phyloP scores from a whole-genome alignment of 2,888 invertebrate species.

The Leptopterna dolabrata region DNA sequence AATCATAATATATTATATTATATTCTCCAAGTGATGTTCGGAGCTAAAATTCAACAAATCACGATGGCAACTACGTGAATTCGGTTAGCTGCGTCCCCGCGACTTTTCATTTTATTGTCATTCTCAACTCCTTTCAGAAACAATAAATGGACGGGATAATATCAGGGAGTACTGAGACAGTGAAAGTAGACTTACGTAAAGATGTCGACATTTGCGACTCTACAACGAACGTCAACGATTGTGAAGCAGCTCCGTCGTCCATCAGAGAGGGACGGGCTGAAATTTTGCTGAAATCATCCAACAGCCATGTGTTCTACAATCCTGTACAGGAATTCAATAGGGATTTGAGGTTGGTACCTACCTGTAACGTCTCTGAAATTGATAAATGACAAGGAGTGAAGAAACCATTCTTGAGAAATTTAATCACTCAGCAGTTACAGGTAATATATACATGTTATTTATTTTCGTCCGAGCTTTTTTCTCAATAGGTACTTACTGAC shows the following conservation, averaged over 20 bases:
- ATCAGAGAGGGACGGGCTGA: constrained; percentile 56
- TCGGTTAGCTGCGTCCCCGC: no score
- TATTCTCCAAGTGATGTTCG: no score
- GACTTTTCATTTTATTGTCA: no score
- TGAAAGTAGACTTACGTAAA: not conserved
- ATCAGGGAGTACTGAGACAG: not conserved
- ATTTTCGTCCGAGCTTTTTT: no score
- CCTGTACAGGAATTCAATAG: constrained; percentile 98
- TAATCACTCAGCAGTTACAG: no score
- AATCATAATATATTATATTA: no score
- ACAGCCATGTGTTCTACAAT: constrained; percentile 87
- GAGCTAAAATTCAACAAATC: no score
- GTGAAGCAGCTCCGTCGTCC: not conserved
- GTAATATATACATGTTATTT: no score
- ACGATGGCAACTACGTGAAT: no score
- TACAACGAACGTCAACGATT: not conserved
- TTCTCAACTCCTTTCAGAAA: not conserved
- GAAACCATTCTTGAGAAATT: no score
- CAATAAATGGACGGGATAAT: not conserved
- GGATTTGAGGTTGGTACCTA: constrained; percentile 77
- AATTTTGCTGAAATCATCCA: constrained; percentile 39
- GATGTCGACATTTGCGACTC: constrained; percentile 15
- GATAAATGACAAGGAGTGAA: no score
- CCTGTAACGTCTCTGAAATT: not conserved
- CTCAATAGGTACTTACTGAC: no score